Percentiles rank a stretch among this genome's conserved stretches.
Evolutionary conservation across 2,113 vertebrate genomes (phyloP).

Genomic region (Nyctibius bracteatus): DNA sequence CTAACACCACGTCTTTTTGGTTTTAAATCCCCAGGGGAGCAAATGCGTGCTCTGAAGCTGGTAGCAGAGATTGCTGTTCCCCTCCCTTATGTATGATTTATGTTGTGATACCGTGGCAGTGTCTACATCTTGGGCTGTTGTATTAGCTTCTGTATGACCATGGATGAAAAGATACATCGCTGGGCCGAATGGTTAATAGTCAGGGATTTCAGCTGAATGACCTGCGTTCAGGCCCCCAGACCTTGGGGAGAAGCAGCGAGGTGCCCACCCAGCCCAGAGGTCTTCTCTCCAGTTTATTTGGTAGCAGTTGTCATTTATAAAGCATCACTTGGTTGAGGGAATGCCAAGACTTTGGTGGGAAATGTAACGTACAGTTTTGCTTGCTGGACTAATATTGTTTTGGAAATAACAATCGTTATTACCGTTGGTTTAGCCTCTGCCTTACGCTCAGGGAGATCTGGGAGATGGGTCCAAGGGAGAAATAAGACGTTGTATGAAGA

Average conservation of each 20-base stretch:
- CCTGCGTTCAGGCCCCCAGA: neutral
- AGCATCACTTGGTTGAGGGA: neutral
- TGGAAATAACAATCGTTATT: neutral
- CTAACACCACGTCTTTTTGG: neutral
- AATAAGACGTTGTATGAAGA: neutral
- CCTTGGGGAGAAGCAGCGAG: neutral
- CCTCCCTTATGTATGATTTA: neutral
- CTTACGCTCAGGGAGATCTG: neutral
- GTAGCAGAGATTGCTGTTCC: neutral
- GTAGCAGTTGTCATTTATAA: neutral
- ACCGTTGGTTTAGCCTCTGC: neutral
- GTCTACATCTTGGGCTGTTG: neutral
- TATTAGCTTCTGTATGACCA: neutral
- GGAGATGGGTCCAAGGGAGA: constrained; percentile 15
- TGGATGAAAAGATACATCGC: neutral
- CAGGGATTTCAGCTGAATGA: neutral
- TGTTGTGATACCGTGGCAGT: neutral
- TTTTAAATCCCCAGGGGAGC: neutral
- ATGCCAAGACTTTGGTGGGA: constrained; percentile 6
- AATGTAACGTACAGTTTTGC: neutral
- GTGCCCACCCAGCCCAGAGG: neutral
- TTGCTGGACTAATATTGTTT: constrained; percentile 32
- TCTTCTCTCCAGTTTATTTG: neutral
- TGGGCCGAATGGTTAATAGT: neutral
- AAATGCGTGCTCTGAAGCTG: neutral